phyloP scores from a whole-genome alignment of 2,797 vertebrate genomes.

The Brotula barbata region DNA sequence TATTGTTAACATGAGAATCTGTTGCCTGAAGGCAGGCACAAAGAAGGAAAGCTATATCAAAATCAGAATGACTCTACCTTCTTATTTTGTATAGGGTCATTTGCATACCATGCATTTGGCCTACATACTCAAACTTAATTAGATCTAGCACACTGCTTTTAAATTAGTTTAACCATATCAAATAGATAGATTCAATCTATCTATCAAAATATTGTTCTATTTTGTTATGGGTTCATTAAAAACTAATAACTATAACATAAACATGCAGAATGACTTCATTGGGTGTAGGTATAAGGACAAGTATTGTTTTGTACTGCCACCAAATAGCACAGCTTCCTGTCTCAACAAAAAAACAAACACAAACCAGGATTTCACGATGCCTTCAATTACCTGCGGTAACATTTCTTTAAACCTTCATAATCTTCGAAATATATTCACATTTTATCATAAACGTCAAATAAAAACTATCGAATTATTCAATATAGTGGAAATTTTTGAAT shows the following conservation, averaged over 20 bases:
- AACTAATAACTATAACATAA: slow-evolving; percentile 1
- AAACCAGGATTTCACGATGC: slow-evolving; percentile 22
- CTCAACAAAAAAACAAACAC: slow-evolving; percentile 31
- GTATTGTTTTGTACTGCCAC: slow-evolving; percentile 8
- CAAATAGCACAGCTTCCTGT: slow-evolving; percentile 20
- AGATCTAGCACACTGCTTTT: too few species aligned
- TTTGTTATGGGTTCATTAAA: neutral
- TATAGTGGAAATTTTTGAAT: too few species aligned
- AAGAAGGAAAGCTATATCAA: neutral
- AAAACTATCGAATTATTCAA: too few species aligned
- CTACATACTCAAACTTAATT: too few species aligned
- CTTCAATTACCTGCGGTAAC: neutral
- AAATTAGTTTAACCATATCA: too few species aligned
- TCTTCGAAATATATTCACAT: too few species aligned
- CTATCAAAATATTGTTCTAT: too few species aligned
- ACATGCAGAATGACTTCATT: neutral
- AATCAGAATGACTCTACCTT: neutral
- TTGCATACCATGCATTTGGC: neutral
- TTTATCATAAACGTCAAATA: too few species aligned
- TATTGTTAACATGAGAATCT: slow-evolving; percentile 3
- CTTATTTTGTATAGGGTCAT: neutral
- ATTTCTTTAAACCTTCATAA: too few species aligned
- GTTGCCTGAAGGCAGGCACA: slow-evolving; percentile 24
- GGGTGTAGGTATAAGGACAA: neutral
- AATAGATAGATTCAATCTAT: too few species aligned